Evolutionary conservation across 35 echinoderm and acorn worm species (phyloP).

Genomic region (Strongylocentrotus purpuratus): DNA sequence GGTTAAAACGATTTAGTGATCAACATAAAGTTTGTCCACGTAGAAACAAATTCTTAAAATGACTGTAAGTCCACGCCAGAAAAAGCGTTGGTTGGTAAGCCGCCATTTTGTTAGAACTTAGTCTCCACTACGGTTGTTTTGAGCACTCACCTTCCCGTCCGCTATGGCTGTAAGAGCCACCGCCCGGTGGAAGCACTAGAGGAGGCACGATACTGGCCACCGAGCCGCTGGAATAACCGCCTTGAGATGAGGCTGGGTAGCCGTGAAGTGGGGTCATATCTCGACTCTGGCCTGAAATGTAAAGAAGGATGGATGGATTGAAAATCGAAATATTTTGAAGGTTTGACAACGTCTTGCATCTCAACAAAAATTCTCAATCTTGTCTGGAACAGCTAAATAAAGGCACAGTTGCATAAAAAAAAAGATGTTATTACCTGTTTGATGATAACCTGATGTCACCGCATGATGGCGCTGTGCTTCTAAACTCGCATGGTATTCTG

Average conservation of each 20-base stretch:
- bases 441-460: conserved; percentile 46
- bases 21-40: too few species aligned
- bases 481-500: conserved; percentile 35
- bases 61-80: too few species aligned
- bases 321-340: too few species aligned
- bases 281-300: not conserved
- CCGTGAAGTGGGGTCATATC: conserved; percentile 29
- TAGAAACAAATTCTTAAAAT: too few species aligned
- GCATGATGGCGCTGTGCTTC: conserved; percentile 53
- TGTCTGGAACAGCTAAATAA: too few species aligned
- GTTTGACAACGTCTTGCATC: too few species aligned
- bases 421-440: not conserved
- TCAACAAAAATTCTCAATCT: too few species aligned
- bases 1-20: too few species aligned
- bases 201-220: conserved; percentile 57
- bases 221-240: conserved; percentile 50
- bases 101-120: not conserved
- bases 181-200: conserved; percentile 57
- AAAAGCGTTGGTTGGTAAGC: too few species aligned
- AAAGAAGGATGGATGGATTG: not conserved
- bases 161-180: conserved; percentile 55
- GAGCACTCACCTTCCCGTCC: conserved; percentile 49
- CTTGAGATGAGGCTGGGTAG: conserved; percentile 61
- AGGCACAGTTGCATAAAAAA: too few species aligned
- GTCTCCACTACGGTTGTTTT: not conserved